Evolutionary conservation across 2,113 vertebrate genomes (phyloP).

Genomic region (Seriola dumerili): DNA sequence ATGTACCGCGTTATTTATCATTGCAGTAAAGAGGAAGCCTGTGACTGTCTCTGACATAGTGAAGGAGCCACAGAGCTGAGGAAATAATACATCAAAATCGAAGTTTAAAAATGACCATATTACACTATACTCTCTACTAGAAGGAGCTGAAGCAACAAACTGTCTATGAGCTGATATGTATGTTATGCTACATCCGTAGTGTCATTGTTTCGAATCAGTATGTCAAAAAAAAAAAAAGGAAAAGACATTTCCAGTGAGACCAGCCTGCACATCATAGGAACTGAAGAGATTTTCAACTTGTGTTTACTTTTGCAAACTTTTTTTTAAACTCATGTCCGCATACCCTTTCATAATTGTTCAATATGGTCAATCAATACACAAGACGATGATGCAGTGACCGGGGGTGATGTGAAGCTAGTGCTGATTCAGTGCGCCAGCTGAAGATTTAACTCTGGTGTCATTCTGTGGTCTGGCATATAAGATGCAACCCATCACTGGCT

Average conservation of each 20-base stretch:
- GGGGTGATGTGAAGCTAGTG: constrained; percentile 4
- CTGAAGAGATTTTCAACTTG: background rate
- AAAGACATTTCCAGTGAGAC: background rate
- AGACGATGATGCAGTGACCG: constrained; percentile 10
- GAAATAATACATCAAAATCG: background rate
- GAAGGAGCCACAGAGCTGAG: background rate
- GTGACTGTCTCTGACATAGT: background rate
- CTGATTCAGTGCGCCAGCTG: constrained; percentile 57
- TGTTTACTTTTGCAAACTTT: no score
- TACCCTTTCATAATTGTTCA: constrained; percentile 14
- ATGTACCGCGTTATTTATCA: background rate
- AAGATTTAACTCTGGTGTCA: constrained; percentile 63
- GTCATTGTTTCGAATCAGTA: background rate
- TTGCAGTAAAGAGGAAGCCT: background rate
- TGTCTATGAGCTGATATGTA: background rate
- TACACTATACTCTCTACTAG: no score
- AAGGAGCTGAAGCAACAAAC: background rate
- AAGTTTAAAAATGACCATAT: no score
- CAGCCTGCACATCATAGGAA: background rate
- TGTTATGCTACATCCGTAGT: background rate
- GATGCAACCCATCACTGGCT: constrained; percentile 46
- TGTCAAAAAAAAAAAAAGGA: background rate
- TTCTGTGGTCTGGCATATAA: constrained; percentile 53
- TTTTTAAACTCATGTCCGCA: background rate
- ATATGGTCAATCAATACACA: constrained; percentile 9